Base-by-base conservation (phyloP, 2,797 vertebrate species). In the Echeneis naucrates region DNA sequence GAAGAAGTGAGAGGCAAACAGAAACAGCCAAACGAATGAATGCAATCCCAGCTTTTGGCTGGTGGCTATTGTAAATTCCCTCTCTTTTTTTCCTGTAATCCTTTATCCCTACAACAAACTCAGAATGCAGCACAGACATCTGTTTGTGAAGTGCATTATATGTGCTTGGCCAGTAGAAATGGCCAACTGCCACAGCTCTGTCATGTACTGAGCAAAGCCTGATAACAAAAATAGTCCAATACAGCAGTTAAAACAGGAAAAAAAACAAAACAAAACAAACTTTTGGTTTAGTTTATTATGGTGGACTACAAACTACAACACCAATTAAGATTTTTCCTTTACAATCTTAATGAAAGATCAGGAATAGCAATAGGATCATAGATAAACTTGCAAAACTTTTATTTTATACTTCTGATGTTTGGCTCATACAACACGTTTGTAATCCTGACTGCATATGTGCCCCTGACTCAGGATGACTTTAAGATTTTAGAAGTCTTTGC, bases 91-190 rank as follows among this genome's bases (percentile, higher is more conserved):
- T 23, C 11, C 66, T 77, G 50, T 82, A 78, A 78, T 84, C 72
- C 68, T 75, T 71, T 70, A 73, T 76, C 73, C 72, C 68, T 72
- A 52, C 44, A 67, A 66, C 37, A 45, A 73, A 68, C 57, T 57
- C 45, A 71, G 65, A 76, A 54, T 66, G 11, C 62, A 75, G 73
- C 17, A 26, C 44, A 58, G 69, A 80, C 74, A 77, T 80, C 64
- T 85, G 70, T 84, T 82, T 62, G 45, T 27, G 66, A 72, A 79
- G 68, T 72, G 70, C 33, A 63, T 79, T 65, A 76, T 67, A 63
- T 55, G 23, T 7, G 40, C 19, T 17, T 33, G 51, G 64, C 57
- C 40, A 57, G 63, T 33, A 37, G 40, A 69, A 27, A 48, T 65
- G 65, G 59, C 55, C 62, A 27, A 55, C 12, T 47, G 64, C 47